Percentiles rank a stretch among this genome's conserved stretches.
Evolutionary conservation across 2,888 invertebrate genomes (phyloP).

Genomic region (Argynnis bischoffii): DNA sequence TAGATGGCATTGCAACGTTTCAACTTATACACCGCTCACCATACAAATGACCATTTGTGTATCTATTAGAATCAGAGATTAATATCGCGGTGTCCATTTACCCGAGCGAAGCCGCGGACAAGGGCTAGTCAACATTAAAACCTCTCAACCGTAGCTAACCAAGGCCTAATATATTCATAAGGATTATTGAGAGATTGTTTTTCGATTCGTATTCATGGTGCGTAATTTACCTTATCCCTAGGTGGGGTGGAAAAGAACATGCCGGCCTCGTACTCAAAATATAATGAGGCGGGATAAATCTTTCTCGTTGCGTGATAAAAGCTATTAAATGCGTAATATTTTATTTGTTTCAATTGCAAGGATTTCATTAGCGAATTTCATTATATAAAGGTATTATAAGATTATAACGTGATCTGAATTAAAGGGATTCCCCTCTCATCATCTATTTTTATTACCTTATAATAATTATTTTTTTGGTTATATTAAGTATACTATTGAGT

Average conservation of each 20-base stretch:
- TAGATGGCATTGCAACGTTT: no score
- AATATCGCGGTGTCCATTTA: no score
- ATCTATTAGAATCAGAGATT: no score
- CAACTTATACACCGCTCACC: no score
- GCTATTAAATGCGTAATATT: constrained; percentile 13
- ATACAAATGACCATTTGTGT: no score
- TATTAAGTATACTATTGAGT: no score
- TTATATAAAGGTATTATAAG: constrained; percentile 14
- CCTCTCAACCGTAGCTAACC: no score
- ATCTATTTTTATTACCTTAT: not conserved
- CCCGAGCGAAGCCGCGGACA: no score
- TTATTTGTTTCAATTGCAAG: constrained; percentile 8
- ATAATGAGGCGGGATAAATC: constrained; percentile 19
- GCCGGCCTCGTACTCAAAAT: constrained; percentile 7
- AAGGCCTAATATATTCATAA: constrained; percentile 4
- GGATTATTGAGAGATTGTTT: constrained; percentile 11
- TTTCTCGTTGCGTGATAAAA: constrained; percentile 17
- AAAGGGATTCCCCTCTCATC: not conserved
- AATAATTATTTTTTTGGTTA: no score
- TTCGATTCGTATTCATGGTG: constrained; percentile 18
- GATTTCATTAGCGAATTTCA: not conserved
- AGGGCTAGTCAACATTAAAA: no score
- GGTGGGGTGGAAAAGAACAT: not conserved
- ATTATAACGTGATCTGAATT: constrained; percentile 14
- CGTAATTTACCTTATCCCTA: constrained; percentile 11